A percentile compares a stretch with the other conserved stretches of the same genome.
Evolutionary conservation across 2,797 vertebrate genomes (phyloP).

Genomic region (Steatocranus sp.): DNA sequence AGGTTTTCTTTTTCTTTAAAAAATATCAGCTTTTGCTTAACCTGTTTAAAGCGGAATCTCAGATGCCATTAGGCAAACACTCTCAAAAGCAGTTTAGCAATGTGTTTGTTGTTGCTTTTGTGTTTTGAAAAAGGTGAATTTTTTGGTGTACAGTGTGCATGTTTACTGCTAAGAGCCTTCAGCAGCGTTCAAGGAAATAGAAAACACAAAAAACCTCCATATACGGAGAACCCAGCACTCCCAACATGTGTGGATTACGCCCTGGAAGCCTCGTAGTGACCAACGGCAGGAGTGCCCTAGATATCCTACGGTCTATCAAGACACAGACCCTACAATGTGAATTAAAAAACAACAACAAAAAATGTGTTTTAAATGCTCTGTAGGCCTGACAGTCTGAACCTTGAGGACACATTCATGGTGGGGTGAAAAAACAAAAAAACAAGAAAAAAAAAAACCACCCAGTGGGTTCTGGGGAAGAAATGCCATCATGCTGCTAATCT

Average conservation of each 20-base stretch:
- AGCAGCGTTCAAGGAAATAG: accelerated
- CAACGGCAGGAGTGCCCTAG: not conserved
- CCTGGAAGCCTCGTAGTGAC: not conserved
- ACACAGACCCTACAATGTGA: not conserved
- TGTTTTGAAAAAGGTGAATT: not conserved
- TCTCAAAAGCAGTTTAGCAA: not conserved
- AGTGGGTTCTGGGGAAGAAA: not conserved
- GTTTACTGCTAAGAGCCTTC: not conserved
- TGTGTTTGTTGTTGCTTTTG: not conserved
- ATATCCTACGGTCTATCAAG: not conserved
- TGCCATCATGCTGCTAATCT: not conserved
- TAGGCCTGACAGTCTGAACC: not conserved
- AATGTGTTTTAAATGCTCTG: not conserved
- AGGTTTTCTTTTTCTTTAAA: not conserved
- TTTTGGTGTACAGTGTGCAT: not conserved
- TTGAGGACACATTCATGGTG: accelerated
- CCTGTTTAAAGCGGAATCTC: not conserved
- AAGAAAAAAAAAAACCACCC: accelerated
- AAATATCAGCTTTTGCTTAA: not conserved
- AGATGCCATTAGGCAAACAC: not conserved
- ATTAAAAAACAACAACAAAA: not conserved
- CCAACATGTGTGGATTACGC: not conserved
- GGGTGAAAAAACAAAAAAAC: not conserved
- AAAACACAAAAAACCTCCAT: accelerated
- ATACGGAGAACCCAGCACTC: not conserved